Conservation (phyloP, 2,113 vertebrate genomes). For the Nymphicus hollandicus region DNA sequence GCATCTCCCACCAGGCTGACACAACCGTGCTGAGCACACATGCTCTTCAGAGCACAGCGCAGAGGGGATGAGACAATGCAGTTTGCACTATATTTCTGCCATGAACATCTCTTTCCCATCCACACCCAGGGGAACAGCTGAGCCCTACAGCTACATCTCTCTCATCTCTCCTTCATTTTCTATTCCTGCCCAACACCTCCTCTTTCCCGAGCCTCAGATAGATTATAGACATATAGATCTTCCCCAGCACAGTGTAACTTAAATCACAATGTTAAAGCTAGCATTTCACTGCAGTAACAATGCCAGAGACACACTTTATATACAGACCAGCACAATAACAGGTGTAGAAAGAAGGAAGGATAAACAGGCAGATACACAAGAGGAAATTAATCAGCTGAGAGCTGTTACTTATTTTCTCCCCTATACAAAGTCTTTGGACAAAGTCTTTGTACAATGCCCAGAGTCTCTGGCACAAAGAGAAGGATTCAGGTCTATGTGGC, state of each 20-base stretch:
- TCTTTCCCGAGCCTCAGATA: neutral
- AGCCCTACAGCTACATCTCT: conserved; percentile 8
- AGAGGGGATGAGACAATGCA: neutral
- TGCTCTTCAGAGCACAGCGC: neutral
- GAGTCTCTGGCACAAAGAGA: neutral
- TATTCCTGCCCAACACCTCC: neutral
- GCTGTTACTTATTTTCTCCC: neutral
- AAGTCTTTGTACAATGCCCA: neutral
- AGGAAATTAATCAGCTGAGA: neutral
- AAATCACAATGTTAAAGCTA: neutral
- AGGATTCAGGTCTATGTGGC: neutral
- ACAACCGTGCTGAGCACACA: neutral
- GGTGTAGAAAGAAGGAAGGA: neutral
- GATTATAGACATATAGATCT: neutral
- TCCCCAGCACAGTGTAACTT: neutral
- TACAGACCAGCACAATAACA: neutral
- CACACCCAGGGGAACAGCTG: neutral
- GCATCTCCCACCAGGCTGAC: neutral
- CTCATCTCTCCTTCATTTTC: conserved; percentile 19
- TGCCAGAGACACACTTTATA: neutral
- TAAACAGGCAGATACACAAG: neutral
- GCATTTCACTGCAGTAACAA: neutral
- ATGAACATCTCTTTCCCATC: neutral
- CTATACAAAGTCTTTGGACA: neutral
- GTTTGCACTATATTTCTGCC: neutral